A percentile compares a stretch with the other conserved stretches of the same genome.
Conservation (phyloP, 2,888 invertebrate species). For the Branchinecta sandiegonensis region DNA sequence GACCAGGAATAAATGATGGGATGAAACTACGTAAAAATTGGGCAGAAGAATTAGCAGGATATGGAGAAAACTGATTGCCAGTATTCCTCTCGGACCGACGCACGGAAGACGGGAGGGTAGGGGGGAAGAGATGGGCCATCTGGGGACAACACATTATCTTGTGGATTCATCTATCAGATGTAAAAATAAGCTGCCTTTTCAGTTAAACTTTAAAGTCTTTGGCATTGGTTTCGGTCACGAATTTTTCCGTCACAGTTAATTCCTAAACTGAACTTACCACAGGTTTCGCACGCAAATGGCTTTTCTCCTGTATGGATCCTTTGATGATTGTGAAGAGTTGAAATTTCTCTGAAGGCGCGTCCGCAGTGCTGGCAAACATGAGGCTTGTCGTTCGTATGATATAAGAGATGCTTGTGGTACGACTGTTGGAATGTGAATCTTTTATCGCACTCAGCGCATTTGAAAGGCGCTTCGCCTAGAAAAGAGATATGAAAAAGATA, state of each 20-base stretch:
- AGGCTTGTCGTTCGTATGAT: constrained; percentile 73
- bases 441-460: constrained; percentile 62
- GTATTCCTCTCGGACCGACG: too few relatives aligned
- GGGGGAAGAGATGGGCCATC: too few relatives aligned
- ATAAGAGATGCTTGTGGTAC: constrained; percentile 71
- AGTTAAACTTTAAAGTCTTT: too few relatives aligned
- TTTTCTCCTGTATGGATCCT: constrained; percentile 69
- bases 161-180: too few relatives aligned
- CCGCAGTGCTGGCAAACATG: constrained; percentile 59
- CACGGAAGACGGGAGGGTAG: too few relatives aligned
- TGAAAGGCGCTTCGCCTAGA: constrained; percentile 73
- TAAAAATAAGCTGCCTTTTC: too few relatives aligned
- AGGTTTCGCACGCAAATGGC: constrained; percentile 71
- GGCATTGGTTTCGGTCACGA: neutral
- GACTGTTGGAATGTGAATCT: constrained; percentile 81
- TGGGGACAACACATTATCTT: too few relatives aligned
- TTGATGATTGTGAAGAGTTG: constrained; percentile 71
- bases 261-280: constrained; percentile 43
- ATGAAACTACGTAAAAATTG: too few relatives aligned
- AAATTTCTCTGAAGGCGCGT: constrained; percentile 67
- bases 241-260: neutral
- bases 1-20: too few relatives aligned
- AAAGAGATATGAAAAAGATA: constrained; percentile 9
- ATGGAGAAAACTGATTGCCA: too few relatives aligned
- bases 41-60: too few relatives aligned